Percentiles rank a stretch among this genome's conserved stretches.
phyloP scores from a whole-genome alignment of 2,888 invertebrate species.

The Smittia aterrima region DNA sequence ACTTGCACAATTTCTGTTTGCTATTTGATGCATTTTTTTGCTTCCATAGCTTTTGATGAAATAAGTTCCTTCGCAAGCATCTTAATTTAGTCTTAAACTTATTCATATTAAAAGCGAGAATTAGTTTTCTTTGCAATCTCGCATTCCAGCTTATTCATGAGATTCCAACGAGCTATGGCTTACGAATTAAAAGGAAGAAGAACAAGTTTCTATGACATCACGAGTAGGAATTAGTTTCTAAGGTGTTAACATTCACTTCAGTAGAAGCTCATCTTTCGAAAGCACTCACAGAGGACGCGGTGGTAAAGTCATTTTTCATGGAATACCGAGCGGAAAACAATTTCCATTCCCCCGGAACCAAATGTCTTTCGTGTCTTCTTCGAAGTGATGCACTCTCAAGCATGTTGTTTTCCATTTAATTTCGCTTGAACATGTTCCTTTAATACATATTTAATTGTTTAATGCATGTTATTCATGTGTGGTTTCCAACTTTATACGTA shows the following conservation, averaged over 20 bases:
- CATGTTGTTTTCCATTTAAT: constrained; percentile 27
- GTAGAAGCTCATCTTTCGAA: not conserved
- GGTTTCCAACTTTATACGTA: not conserved
- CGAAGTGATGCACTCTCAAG: not conserved
- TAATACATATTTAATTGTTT: constrained; percentile 39
- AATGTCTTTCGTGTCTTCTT: not conserved
- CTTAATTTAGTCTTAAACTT: not conserved
- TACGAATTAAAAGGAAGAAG: too few relatives aligned
- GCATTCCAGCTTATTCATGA: not conserved
- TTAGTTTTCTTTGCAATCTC: not conserved
- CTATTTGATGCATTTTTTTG: not conserved
- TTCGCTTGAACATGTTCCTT: constrained; percentile 19
- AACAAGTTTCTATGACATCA: too few relatives aligned
- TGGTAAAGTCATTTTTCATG: not conserved
- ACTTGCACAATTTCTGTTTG: not conserved
- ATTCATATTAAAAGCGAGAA: too few relatives aligned
- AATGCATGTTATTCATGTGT: constrained; percentile 34
- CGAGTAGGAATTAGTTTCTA: too few relatives aligned
- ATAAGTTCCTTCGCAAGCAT: not conserved
- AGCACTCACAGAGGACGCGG: not conserved
- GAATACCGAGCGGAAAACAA: not conserved
- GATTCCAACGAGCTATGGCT: too few relatives aligned
- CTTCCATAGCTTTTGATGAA: not conserved
- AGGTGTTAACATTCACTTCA: too few relatives aligned
- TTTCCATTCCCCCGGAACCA: too few relatives aligned